These are phyloP conservation scores for Leptatherina wallacei DNA, from an alignment of 2,797 vertebrate genomes.

Conservation along the genomic window DNA sequence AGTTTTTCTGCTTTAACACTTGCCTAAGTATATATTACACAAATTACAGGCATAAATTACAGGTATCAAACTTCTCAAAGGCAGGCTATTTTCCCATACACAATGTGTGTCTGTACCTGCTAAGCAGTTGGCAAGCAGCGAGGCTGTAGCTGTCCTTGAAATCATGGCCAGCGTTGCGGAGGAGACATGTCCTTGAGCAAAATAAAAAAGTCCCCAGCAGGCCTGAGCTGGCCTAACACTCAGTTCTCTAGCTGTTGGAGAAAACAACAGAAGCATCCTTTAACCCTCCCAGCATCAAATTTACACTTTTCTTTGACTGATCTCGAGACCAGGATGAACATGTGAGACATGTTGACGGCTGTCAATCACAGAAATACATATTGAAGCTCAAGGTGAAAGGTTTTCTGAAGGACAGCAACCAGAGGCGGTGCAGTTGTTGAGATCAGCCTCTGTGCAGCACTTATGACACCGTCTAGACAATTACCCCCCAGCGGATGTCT, in stretches of 20 bases:
- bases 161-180: not conserved
- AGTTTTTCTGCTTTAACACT: not conserved
- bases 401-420: conserved; percentile 39
- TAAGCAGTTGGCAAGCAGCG: conserved; percentile 10
- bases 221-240: conserved; percentile 14
- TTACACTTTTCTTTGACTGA: conserved; percentile 25
- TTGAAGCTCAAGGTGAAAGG: conserved; percentile 38
- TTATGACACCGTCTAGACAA: conserved; percentile 61
- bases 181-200: conserved; percentile 14
- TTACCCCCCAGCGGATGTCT: conserved; percentile 49
- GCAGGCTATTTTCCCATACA: not conserved
- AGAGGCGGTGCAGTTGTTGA: not conserved
- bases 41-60: conserved; percentile 4
- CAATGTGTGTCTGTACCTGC: not conserved
- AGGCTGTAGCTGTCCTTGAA: not conserved
- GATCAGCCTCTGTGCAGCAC: conserved; percentile 20
- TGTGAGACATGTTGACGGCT: conserved; percentile 31
- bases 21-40: not conserved
- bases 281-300: conserved; percentile 34
- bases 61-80: not conserved
- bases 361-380: conserved; percentile 11
- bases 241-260: conserved; percentile 9
- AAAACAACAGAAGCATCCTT: conserved; percentile 13
- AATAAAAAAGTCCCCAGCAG: not conserved
- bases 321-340: conserved; percentile 11